Evolutionary conservation across 2,113 vertebrate genomes (phyloP), one percentile per base, ranked within the genome.

Genomic region (Siphamia tubifer): DNA sequence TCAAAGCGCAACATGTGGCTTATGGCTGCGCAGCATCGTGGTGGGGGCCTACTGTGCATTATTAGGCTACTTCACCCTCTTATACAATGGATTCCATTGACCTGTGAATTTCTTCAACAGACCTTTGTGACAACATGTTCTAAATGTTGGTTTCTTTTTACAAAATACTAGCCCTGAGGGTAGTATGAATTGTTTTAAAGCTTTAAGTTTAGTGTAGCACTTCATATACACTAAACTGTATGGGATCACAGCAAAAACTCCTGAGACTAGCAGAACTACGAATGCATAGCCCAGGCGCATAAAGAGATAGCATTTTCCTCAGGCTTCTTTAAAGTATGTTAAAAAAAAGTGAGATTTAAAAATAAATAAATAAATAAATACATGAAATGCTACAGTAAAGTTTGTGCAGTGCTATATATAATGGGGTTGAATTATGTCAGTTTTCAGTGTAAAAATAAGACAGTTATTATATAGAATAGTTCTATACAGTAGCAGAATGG

Each of bases 1-100:
- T 81, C 3, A 40, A 73, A 73, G 43, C 15, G 32, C 30, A 27
- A 16, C 38, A 24, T 32, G n/a, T n/a, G 31, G 25, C 12, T 35
- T 36, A 56, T 36, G 47, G 19, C 43, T 49, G 8, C 38, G 40
- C n/a, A 28, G 53, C 19, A 10, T 7, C 45, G 2, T 16, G 25
- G 25, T 30, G 25, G 27, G 45, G 24, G 30, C n/a, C n/a, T n/a
- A n/a, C n/a, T 24, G 45, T 30, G 24, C 15, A 6, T 6, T 47
- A 15, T 27, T 47, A 24, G 42, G 19, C 42, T 21, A 19, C 11
- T 44, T 11, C 31, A 34, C 31, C 10, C 42, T 2, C 4, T 12
- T 11, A 48, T 8, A 48, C n/a, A n/a, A n/a, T n/a, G n/a, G n/a
- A n/a, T n/a, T n/a, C n/a, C n/a, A n/a, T n/a, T 17, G 45, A 48